Evolutionary conservation across 2,888 invertebrate species (phyloP), one percentile per base, ranked within the genome.

Genomic region (Noctua janthe): DNA sequence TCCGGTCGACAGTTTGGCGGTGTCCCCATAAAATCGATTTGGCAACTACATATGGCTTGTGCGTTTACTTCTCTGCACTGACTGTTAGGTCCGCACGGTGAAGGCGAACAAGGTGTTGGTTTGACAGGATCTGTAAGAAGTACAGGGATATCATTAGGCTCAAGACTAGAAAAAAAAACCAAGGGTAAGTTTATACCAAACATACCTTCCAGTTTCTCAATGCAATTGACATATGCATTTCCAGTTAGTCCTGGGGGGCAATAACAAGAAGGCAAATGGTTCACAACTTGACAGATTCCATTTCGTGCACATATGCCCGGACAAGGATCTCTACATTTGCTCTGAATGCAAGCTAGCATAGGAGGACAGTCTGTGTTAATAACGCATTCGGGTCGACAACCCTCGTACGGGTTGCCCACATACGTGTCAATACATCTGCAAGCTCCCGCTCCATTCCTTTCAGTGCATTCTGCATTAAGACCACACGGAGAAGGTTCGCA

Each of bases 1-100:
- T 98, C 98, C 0, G 98, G 98, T 88, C 98, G 97, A 92, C 98
- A 99, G 64, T 97, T 97, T n/a, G 98, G 98, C 67, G 99, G 98
- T 89, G 97, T 98, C 15, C 99, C 98, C 87, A 98, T 97, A 90
- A 98, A 98, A 82, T 98, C 97, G 15, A 97, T 96, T 81, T 98
- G 96, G 88, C 98, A 98, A 70, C 98, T 98, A 91, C 98, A 98
- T 10, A 98, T 97, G 8, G 98, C 98, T 93, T 98, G 98, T 71
- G 97, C 97, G 89, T 98, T 97, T 20, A 97, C 94, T 91, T 98
- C 98, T 74, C 97, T 97, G 92, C 98, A 98, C 90, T 98, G 97
- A 84, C 98, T 98, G 93, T 98, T 98, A 29, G 98, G 97, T 35
- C 98, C 98, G 91, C 98, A 98, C 0, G 98, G 98, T 56, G 98